Evolutionary conservation across 1,140 invertebrate species (phyloP), one percentile per base, ranked within the genome.

Genomic region (Grapholita molesta): DNA sequence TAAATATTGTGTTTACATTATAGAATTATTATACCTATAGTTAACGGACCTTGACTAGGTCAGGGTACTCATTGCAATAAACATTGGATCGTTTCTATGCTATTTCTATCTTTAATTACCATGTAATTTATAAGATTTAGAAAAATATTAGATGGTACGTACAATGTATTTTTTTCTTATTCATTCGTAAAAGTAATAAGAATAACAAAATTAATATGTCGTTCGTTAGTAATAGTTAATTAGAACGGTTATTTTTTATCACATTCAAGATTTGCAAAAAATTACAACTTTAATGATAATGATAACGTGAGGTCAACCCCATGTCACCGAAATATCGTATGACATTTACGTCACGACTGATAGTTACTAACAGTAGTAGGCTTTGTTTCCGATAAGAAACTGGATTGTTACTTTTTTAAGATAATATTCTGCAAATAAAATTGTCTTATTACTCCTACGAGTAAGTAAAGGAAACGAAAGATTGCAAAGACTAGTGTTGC

Each of bases 1-100:
- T 90, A 89, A 90, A 87, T 88, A 88, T 88, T 84, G 73, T 53
- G 23, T 78, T 80, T 80, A 68, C 78, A 78, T 68, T 30, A 61
- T 6, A 21, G 42, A 9, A 18, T 30, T 61, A 28, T 61, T 3
- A 28, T 15, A 48, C 8, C 8, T 8, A 18, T 48, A 21, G 42
- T 21, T 48, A 48, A 21, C 15, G 42, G 42, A 9, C 7, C 15
- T 48, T 15, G 18, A 48, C 15, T 21, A 48, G 42, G 42, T 48
- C 42, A 48, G 42, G 42, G 42, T 21, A 48, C 21, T 21, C 12
- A 48, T 21, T 18, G 7, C 1, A 21, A 21, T 48, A 48, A 21
- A 48, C 18, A 48, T 48, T 38, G 15, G 35, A 38, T 35, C n/a
- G n/a, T n/a, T n/a, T n/a, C n/a, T n/a, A n/a, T n/a, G n/a, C n/a